Evolutionary conservation across 2,888 invertebrate species (phyloP).

Genomic region (Lepeophtheirus nordmannii): DNA sequence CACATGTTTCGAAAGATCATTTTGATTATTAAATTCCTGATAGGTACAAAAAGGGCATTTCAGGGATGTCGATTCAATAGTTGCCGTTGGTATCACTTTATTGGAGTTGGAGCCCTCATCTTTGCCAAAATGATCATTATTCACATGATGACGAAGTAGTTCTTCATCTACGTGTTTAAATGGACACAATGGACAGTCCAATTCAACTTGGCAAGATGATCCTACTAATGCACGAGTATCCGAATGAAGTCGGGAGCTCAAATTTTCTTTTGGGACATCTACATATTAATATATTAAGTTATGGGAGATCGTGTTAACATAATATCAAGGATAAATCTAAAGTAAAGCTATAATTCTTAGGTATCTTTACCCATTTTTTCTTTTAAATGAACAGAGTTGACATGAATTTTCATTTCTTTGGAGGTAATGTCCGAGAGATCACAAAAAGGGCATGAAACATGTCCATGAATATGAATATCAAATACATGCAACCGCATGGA

Average conservation of each 20-base stretch:
- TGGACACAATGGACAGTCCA: background rate
- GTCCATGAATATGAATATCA: slow-evolving; percentile 58
- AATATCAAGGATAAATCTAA: too few species aligned
- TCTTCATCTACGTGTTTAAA: background rate
- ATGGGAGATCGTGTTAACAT: too few species aligned
- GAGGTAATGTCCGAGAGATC: slow-evolving; percentile 55
- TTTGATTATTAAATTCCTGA: background rate
- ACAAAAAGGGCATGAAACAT: slow-evolving; percentile 65
- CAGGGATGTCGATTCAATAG: background rate
- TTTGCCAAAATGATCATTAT: background rate
- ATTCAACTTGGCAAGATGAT: background rate
- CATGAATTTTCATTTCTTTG: slow-evolving; percentile 58
- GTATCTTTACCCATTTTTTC: background rate
- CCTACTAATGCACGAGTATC: too few species aligned
- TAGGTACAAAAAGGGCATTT: slow-evolving; percentile 11
- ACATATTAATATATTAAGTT: too few species aligned
- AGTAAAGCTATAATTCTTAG: too few species aligned
- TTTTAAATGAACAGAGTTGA: slow-evolving; percentile 67
- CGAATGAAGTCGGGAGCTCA: too few species aligned
- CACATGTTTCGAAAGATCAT: slow-evolving; percentile 14
- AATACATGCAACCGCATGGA: slow-evolving; percentile 50
- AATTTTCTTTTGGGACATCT: too few species aligned
- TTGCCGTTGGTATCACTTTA: background rate
- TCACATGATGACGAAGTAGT: background rate
- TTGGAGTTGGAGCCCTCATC: background rate